phyloP scores from a whole-genome alignment of 2,113 vertebrate species.

The Oreotrochilus melanogaster region DNA sequence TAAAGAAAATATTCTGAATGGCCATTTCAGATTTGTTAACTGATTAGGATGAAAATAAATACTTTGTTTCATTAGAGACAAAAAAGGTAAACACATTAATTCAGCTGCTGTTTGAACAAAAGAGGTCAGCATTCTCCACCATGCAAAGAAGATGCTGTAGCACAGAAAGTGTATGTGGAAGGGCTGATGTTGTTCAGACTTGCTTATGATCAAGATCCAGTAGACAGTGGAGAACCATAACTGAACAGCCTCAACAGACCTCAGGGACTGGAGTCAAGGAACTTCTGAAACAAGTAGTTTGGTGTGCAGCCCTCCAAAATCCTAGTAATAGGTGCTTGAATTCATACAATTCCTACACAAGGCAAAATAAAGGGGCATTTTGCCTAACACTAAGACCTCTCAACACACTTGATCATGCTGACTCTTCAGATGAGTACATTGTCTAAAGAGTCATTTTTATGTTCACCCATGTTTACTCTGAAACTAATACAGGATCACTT shows the following conservation, averaged over 20 bases:
- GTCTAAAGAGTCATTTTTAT: neutral
- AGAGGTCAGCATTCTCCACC: neutral
- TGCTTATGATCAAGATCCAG: neutral
- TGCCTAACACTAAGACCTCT: neutral
- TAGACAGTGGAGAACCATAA: neutral
- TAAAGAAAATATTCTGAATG: neutral
- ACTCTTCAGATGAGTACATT: neutral
- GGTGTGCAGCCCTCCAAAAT: neutral
- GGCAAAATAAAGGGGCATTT: neutral
- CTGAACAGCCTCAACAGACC: neutral
- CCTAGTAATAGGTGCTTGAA: neutral
- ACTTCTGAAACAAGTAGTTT: neutral
- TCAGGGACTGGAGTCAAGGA: neutral
- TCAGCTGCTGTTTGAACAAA: neutral
- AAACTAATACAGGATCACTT: neutral
- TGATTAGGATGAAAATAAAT: neutral
- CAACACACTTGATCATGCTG: neutral
- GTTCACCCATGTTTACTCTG: neutral
- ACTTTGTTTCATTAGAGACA: neutral
- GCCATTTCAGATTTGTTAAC: neutral
- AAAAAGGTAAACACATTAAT: neutral
- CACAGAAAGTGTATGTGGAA: neutral
- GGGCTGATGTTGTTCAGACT: neutral
- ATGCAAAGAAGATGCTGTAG: rapidly evolving
- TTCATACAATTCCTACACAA: neutral